Percentiles rank a stretch among this genome's conserved stretches.
Evolutionary conservation across 2,888 invertebrate genomes (phyloP).

Genomic region (Orchesella flavescens): DNA sequence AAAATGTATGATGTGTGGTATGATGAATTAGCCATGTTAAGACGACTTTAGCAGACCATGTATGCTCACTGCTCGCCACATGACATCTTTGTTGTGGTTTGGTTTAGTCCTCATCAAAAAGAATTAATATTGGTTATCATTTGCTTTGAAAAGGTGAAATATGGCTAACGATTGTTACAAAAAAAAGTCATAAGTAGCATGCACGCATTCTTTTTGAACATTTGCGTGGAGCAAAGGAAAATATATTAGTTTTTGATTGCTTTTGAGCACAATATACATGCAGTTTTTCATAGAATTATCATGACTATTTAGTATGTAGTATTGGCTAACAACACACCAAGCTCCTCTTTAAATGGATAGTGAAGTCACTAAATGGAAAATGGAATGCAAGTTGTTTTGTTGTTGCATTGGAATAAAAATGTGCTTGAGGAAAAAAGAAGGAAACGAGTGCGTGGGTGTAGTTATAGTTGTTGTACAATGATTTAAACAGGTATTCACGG

Average conservation of each 20-base stretch:
- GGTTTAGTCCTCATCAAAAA: slow-evolving; percentile 51
- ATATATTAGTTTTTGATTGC: background rate
- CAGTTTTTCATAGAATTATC: slow-evolving; percentile 3
- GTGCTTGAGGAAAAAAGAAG: slow-evolving; percentile 10
- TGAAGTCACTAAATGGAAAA: background rate
- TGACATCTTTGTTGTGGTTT: slow-evolving; percentile 61
- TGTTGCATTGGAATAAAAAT: background rate
- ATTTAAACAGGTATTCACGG: slow-evolving; percentile 34
- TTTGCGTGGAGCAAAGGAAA: slow-evolving; percentile 5
- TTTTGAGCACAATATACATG: background rate
- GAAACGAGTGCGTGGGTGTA: slow-evolving; percentile 47
- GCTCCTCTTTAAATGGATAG: too few relatives aligned
- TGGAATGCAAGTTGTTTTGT: slow-evolving; percentile 10
- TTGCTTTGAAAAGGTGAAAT: slow-evolving; percentile 36
- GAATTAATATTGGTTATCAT: slow-evolving; percentile 59
- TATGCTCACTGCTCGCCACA: slow-evolving; percentile 46
- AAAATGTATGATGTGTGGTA: slow-evolving; percentile 46
- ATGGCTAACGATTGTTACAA: slow-evolving; percentile 23
- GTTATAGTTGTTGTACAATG: background rate
- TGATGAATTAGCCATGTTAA: slow-evolving; percentile 56
- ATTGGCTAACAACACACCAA: too few relatives aligned
- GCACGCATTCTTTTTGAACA: too few relatives aligned
- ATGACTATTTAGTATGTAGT: too few relatives aligned
- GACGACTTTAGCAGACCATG: slow-evolving; percentile 29
- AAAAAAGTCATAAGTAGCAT: background rate